These are phyloP conservation scores for Peromyscus attwateri DNA, from an alignment of 2,797 vertebrate genomes.

Conservation along the genomic window DNA sequence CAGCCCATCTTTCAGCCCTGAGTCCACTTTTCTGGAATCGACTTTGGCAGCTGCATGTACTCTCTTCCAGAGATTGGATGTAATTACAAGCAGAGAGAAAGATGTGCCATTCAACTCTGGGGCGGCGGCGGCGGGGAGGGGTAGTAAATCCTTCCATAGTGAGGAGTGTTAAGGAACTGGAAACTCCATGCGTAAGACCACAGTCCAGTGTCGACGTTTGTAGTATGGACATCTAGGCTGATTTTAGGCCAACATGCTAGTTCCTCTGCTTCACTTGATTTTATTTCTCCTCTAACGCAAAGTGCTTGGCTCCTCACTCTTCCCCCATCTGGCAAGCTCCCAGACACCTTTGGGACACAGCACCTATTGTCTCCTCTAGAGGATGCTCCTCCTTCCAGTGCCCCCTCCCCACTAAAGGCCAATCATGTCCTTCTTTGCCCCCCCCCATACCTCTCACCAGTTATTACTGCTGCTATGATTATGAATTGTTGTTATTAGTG, in stretches of 20 bases:
- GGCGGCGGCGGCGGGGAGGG: too few species aligned
- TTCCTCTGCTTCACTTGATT: neutral
- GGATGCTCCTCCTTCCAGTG: neutral
- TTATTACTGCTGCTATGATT: too few species aligned
- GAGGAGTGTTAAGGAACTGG: conserved; percentile 26
- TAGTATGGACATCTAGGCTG: neutral
- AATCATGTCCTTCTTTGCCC: neutral
- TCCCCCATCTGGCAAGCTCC: neutral
- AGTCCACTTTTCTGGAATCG: neutral
- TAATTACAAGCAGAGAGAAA: neutral
- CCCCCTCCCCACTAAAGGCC: neutral
- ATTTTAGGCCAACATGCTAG: neutral
- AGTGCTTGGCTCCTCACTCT: neutral
- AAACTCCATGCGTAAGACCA: neutral
- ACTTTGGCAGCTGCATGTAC: neutral
- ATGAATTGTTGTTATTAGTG: neutral
- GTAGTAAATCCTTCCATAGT: conserved; percentile 64
- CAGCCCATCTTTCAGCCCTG: neutral
- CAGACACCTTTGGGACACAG: neutral
- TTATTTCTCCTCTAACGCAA: neutral
- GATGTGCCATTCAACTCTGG: neutral
- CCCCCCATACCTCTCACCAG: neutral
- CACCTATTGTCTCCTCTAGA: neutral
- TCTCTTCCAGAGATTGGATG: neutral
- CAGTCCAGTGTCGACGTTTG: neutral